Percentiles rank a stretch among this genome's conserved stretches.
phyloP scores from a whole-genome alignment of 2,113 vertebrate genomes.

The Xiphophorus maculatus region DNA sequence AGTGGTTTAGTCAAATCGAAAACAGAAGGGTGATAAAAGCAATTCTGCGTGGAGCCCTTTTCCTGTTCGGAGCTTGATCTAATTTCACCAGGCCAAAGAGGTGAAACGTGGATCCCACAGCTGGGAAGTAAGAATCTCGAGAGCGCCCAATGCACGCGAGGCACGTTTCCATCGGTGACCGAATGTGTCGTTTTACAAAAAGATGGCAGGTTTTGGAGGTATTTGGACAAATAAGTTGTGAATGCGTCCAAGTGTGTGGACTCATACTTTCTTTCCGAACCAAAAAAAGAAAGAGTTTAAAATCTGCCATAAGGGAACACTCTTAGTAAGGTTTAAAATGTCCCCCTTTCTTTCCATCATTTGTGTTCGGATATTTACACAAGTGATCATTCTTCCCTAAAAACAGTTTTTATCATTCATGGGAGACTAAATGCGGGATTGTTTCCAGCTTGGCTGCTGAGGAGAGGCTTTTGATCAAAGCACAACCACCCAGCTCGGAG shows the following conservation, averaged over 20 bases:
- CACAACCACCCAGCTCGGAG: conserved; percentile 35
- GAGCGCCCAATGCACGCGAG: background rate
- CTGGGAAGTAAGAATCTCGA: background rate
- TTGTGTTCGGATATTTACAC: background rate
- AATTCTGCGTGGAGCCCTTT: conserved; percentile 7
- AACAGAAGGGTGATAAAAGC: conserved; percentile 24
- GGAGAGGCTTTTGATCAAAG: conserved; percentile 51
- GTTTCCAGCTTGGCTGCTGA: conserved; percentile 32
- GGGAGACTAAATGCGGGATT: conserved; percentile 53
- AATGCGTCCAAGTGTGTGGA: background rate
- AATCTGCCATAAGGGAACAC: background rate
- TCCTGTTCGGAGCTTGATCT: conserved; percentile 11
- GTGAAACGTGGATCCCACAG: conserved; percentile 17
- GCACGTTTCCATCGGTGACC: background rate
- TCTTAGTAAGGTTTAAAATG: background rate
- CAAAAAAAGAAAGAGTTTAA: background rate
- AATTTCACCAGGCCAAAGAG: conserved; percentile 22
- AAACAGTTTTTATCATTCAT: conserved; percentile 35
- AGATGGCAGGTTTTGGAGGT: conserved; percentile 8
- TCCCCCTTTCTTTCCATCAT: background rate
- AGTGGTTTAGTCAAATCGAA: conserved; percentile 8
- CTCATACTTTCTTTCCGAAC: background rate
- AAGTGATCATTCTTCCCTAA: conserved; percentile 15
- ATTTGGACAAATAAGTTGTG: conserved; percentile 9
- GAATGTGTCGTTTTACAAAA: conserved; percentile 4